Percentiles rank a stretch among this genome's conserved stretches.
Conservation (phyloP, 2,797 vertebrate species). For the Aselliscus stoliczkanus region DNA sequence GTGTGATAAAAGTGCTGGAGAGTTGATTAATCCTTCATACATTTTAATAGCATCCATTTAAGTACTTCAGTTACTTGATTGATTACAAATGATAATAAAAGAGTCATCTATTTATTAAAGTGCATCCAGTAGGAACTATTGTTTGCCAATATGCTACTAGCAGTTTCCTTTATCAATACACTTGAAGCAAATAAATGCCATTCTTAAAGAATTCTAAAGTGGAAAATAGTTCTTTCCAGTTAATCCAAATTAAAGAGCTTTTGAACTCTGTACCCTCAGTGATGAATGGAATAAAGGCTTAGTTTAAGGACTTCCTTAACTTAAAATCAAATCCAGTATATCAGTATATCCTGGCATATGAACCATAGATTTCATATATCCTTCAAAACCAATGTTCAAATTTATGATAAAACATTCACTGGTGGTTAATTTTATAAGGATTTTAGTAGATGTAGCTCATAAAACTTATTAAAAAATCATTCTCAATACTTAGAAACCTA, state of each 20-base stretch:
- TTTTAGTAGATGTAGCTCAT: neutral
- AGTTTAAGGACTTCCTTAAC: neutral
- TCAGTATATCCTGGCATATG: neutral
- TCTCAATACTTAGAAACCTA: neutral
- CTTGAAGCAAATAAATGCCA: neutral
- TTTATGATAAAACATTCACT: neutral
- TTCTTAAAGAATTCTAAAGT: conserved; percentile 22
- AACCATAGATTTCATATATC: neutral
- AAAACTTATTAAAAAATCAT: neutral
- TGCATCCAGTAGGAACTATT: neutral
- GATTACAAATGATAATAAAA: neutral
- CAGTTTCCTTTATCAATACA: neutral
- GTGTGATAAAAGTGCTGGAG: neutral
- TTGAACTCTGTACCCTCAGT: neutral
- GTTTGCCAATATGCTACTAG: neutral
- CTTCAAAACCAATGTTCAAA: neutral
- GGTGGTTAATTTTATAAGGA: neutral
- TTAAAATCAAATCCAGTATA: neutral
- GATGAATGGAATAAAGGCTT: neutral
- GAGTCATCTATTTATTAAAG: neutral
- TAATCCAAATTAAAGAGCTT: neutral
- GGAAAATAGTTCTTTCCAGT: neutral
- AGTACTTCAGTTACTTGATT: neutral
- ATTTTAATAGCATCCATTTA: neutral
- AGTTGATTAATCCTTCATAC: neutral